Base-by-base conservation (phyloP, 2,888 invertebrate genomes). In the Spicauda simplicius region DNA sequence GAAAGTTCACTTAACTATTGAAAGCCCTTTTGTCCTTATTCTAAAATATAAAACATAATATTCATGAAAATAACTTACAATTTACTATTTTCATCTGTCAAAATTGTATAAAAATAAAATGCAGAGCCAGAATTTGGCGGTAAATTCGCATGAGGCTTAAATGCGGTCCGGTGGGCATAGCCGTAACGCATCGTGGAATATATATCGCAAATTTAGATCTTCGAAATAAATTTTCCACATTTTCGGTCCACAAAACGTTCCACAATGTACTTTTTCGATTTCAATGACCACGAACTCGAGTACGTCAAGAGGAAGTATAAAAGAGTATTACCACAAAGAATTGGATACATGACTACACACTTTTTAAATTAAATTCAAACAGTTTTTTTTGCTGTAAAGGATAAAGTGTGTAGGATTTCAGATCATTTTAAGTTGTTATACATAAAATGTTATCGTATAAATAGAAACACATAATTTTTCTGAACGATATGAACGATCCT, bases 81-180 rank as follows among this genome's bases (percentile, higher is more conserved):
- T 33, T 33, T 8, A 0, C 10, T 33, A 33, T 10, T 10, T 33
- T 33, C 8, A 8, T 33, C 33, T 33, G 33, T 10, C 33, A 33
- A 33, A 30, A 48, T 41, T 48, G 48, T 0, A 48, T 14, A 48
- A 7, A 48, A 14, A 16, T 48, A 48, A 48, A 48, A 48, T 16
- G 5, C n/a, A 52, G 30, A 61, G 37, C 19, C 33, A 52, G 37
- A 61, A 37, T 53, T 53, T 53, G 37, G 19, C 53, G 52, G 19
- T 37, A 53, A 61, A 53, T 61, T 61, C 61, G 37, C 19, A 61
- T 37, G 52, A 52, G 61, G 19, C 52, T 53, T 30, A 53, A 19
- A 50, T 20, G 20, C 61, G 52, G 37, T 53, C 61, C 52, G 6
- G 14, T 61, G 61, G 16, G 19, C 33, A 45, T 25, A 53, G 41